Percentiles rank a stretch among this genome's conserved stretches.
These are phyloP conservation scores for Pygmarrhopalites habei DNA, from an alignment of 1,140 invertebrate species.

Conservation along the genomic window DNA sequence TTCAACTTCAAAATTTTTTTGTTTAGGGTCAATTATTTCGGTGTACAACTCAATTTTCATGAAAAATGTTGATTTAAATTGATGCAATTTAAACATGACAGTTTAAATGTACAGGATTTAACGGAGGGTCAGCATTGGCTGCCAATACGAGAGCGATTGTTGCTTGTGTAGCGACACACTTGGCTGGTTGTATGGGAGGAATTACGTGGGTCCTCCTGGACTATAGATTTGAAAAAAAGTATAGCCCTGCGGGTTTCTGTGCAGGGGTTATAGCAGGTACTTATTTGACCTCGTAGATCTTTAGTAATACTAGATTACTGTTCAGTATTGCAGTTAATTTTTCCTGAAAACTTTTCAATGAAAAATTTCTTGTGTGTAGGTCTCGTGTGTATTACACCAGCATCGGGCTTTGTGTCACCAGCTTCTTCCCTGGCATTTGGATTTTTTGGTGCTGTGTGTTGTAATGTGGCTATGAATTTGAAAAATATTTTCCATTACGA, in stretches of 20 bases:
- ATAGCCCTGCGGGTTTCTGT: slow-evolving; percentile 35
- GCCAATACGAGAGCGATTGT: slow-evolving; percentile 31
- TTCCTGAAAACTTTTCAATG: too few relatives aligned
- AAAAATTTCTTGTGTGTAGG: too few relatives aligned
- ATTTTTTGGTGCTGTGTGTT: slow-evolving; percentile 25
- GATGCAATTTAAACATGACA: slow-evolving; percentile 1
- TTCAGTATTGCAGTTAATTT: too few relatives aligned
- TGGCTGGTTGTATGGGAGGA: slow-evolving; percentile 30
- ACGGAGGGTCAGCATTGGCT: slow-evolving; percentile 26
- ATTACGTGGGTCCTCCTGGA: slow-evolving; percentile 35
- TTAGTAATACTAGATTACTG: too few relatives aligned
- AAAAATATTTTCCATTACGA: slow-evolving; percentile 30
- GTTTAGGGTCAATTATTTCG: too few relatives aligned
- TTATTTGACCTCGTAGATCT: too few relatives aligned
- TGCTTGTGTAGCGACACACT: slow-evolving; percentile 31
- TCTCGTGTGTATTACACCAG: slow-evolving; percentile 34
- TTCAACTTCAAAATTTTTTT: too few relatives aligned
- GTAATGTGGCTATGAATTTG: slow-evolving; percentile 25
- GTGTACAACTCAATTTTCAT: too few relatives aligned
- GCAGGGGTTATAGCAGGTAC: slow-evolving; percentile 34
- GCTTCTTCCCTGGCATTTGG: slow-evolving; percentile 26
- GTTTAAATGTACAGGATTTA: too few relatives aligned
- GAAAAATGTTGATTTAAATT: neutral
- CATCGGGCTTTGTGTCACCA: slow-evolving; percentile 26
- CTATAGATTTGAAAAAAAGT: slow-evolving; percentile 30